Percentiles rank a stretch among this genome's conserved stretches.
These are phyloP conservation scores for Leucophora obtusa DNA, from an alignment of 2,888 invertebrate genomes.

Conservation along the genomic window DNA sequence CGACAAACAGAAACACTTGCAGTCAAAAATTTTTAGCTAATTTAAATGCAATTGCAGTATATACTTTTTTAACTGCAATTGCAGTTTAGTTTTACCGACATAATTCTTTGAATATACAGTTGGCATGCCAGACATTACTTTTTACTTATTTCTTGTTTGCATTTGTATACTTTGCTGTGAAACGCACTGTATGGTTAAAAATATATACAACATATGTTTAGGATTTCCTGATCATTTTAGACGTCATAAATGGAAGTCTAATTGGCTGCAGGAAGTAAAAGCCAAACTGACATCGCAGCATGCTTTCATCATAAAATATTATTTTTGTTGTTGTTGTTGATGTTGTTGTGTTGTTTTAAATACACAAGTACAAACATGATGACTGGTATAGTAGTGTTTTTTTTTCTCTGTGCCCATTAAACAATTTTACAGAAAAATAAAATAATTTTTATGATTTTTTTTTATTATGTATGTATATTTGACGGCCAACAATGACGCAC, in stretches of 20 bases:
- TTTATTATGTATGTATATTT: constrained; percentile 45
- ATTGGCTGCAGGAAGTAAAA: constrained; percentile 45
- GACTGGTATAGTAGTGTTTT: background rate
- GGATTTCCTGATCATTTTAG: constrained; percentile 50
- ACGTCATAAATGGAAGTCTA: constrained; percentile 41
- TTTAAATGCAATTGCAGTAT: no score
- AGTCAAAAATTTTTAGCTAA: no score
- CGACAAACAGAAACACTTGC: no score
- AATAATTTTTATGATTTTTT: constrained; percentile 37
- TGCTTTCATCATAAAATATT: constrained; percentile 11
- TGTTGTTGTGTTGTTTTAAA: background rate
- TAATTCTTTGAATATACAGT: no score
- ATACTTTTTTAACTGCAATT: no score
- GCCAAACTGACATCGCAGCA: constrained; percentile 24
- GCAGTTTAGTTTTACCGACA: no score
- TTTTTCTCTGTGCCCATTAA: constrained; percentile 18
- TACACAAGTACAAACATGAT: constrained; percentile 1
- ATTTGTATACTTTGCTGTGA: no score
- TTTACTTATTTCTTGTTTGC: no score
- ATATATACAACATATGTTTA: constrained; percentile 27
- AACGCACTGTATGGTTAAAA: constrained; percentile 18
- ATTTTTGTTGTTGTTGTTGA: background rate
- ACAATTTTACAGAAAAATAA: constrained; percentile 41
- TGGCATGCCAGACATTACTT: no score
- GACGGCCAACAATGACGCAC: constrained; percentile 76